Base-by-base conservation (phyloP, 2,797 vertebrate species). In the Clarias pachynema region DNA sequence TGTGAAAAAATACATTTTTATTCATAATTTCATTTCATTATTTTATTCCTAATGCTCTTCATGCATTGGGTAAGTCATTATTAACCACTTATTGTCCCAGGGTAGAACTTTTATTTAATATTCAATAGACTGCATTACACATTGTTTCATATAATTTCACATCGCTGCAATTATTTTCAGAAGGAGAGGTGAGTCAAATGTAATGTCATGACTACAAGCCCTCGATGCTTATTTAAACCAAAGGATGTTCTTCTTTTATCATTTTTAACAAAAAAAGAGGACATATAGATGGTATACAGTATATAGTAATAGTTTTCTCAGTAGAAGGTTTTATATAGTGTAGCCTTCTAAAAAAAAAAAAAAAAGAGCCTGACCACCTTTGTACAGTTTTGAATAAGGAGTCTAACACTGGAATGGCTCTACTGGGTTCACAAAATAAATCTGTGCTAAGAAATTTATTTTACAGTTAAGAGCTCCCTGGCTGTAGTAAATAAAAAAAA, bases 41-140 rank as follows among this genome's bases (percentile, higher is more conserved):
- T 63, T 63, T 79, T 44, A 34, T n/a, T 74, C 16, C 15, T 26
- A 74, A 63, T 18, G 57, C 40, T 73, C 37, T 49, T 56, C 73
- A 73, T 74, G 40, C 37, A 26, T 37, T 62, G 20, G 26, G 37
- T 73, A 80, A 73, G 8, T 74, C 37, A 73, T 73, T 81, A 85
- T n/a, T 14, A 70, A 40, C 56, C 56, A 70, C 34, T 79, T 79
- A 49, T 15, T 22, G 14, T 74, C 44, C 44, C 26, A n/a, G 26
- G n/a, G 8, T 57, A 75, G 31, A 29, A 75, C 0, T 0, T 20
- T 57, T 5, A 31, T 57, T 75, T 70, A n/a, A 49, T 15, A 49
- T 34, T 84, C 53, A 78, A 9, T 44, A 68, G 49, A 78, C 68
- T 68, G n/a, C 29, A 57, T 83, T 53, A 75, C 37, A 65, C 5